phyloP scores from a whole-genome alignment of 2,797 vertebrate genomes.

The Hoplostethus atlanticus region DNA sequence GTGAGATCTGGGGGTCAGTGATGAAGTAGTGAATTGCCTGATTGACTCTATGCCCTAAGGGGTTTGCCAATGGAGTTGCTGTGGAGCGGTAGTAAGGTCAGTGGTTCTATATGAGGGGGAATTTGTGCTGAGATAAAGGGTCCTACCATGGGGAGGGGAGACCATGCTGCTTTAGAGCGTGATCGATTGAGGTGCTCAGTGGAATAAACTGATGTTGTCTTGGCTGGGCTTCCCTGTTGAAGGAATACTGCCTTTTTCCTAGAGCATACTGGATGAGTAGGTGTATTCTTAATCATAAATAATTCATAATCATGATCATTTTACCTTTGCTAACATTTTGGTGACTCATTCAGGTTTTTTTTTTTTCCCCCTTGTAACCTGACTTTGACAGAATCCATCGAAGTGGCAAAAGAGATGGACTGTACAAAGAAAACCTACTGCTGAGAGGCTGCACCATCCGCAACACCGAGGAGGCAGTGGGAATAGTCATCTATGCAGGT shows the following conservation, averaged over 20 bases:
- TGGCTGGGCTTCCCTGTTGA: not conserved
- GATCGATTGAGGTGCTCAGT: slow-evolving; percentile 63
- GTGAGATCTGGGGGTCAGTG: slow-evolving; percentile 40
- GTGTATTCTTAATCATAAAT: not conserved
- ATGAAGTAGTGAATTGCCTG: slow-evolving; percentile 39
- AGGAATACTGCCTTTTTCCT: slow-evolving; percentile 11
- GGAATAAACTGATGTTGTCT: slow-evolving; percentile 50
- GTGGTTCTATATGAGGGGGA: slow-evolving; percentile 42
- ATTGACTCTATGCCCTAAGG: slow-evolving; percentile 36
- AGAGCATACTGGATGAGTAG: not conserved
- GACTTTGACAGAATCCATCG: slow-evolving; percentile 78
- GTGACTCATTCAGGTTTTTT: not conserved
- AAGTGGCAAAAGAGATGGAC: slow-evolving; percentile 90
- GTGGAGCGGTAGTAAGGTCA: slow-evolving; percentile 17
- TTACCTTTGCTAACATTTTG: slow-evolving; percentile 7
- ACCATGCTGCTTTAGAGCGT: slow-evolving; percentile 43
- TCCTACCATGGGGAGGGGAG: slow-evolving; percentile 26
- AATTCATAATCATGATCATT: not conserved
- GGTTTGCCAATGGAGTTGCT: slow-evolving; percentile 9
- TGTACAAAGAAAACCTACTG: slow-evolving; percentile 95
- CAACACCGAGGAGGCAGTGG: slow-evolving; percentile 96
- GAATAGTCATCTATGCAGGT: slow-evolving; percentile 98
- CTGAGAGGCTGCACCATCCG: slow-evolving; percentile 96
- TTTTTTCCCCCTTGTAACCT: slow-evolving; percentile 21
- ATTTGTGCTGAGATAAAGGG: slow-evolving; percentile 72